These are phyloP conservation scores for Protophormia terraenovae DNA, from an alignment of 2,888 invertebrate genomes.

Conservation along the genomic window DNA sequence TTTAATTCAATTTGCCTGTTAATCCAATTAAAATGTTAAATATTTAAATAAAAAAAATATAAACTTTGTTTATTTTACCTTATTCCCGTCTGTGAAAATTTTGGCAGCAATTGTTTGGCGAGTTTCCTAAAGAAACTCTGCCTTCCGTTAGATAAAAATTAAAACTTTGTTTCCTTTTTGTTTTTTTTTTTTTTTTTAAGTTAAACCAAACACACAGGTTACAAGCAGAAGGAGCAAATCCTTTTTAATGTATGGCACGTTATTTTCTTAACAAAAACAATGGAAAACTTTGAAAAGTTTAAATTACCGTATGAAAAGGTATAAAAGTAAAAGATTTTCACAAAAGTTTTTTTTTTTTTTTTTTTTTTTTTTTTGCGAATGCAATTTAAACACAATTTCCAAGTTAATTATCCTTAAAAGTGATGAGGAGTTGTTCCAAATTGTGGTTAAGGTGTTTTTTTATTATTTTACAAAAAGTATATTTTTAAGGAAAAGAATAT, in stretches of 20 bases:
- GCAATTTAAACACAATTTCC: conserved; percentile 74
- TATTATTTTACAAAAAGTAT: too few species aligned
- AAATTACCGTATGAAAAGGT: conserved; percentile 60
- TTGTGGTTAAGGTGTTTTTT: too few species aligned
- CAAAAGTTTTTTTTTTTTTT: conserved; percentile 39
- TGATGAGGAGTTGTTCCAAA: conserved; percentile 55
- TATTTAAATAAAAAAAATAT: neutral
- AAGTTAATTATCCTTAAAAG: conserved; percentile 78
- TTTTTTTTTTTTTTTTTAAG: neutral
- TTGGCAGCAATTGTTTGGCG: conserved; percentile 79
- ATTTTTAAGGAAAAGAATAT: too few species aligned
- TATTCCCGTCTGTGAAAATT: conserved; percentile 82
- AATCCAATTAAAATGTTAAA: too few species aligned
- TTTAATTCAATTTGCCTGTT: too few species aligned
- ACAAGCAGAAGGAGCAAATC: conserved; percentile 4
- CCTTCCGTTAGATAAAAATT: conserved; percentile 61
- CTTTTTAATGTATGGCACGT: conserved; percentile 37
- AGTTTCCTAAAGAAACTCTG: conserved; percentile 74
- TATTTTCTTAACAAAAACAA: conserved; percentile 38
- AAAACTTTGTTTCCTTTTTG: conserved; percentile 36
- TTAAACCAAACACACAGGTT: conserved; percentile 12
- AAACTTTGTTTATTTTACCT: conserved; percentile 74
- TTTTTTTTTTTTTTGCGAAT: too few species aligned
- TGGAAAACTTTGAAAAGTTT: conserved; percentile 52
- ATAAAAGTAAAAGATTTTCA: conserved; percentile 54